Base-by-base conservation (phyloP, 2,113 vertebrate species). In the Jacana jacana region DNA sequence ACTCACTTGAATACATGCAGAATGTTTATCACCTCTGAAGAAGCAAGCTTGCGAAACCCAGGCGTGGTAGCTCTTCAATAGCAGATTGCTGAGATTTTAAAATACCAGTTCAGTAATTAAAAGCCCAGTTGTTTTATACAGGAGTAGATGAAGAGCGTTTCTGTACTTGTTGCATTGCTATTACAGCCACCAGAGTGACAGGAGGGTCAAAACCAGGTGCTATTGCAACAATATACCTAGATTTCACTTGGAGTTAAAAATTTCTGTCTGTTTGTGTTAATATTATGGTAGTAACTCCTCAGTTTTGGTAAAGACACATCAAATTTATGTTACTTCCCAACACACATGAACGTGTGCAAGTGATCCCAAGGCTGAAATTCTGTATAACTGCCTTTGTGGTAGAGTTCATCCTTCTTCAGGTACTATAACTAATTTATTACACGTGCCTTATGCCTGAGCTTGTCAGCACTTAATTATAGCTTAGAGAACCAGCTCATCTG, bases 361-460 rank as follows among this genome's bases (percentile, higher is more conserved):
- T 39, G 68, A 63, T 96, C 81, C 91, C 89, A 84, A 61, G 66
- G 66, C 87, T 92, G 78, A 95, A 69, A 93, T 86, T 86, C 77
- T 37, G 40, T 69, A 5, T 95, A 92, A 96, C 70, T 93, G 89
- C 87, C 75, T 93, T 76, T 71, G 69, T 1, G 0, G 87, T 66
- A 85, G 81, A 89, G 81, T 82, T 94, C 81, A 95, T 88, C 87
- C 78, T 81, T 91, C 87, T 91, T 76, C 78, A 89, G 78, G 84
- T 86, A 73, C 82, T 94, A 65, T 82, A 93, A 87, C 94, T 95
- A 89, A 95, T 93, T 95, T 94, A 93, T 94, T 92, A 79, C 33
- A 35, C 4, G 52, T 81, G 70, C 69, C 75, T 92, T 91, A 44
- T 24, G 55, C 37, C 81, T 95, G 65, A 94, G 54, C 52, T 84